Conservation (phyloP, 2,797 vertebrate genomes). For the Aselliscus stoliczkanus region DNA sequence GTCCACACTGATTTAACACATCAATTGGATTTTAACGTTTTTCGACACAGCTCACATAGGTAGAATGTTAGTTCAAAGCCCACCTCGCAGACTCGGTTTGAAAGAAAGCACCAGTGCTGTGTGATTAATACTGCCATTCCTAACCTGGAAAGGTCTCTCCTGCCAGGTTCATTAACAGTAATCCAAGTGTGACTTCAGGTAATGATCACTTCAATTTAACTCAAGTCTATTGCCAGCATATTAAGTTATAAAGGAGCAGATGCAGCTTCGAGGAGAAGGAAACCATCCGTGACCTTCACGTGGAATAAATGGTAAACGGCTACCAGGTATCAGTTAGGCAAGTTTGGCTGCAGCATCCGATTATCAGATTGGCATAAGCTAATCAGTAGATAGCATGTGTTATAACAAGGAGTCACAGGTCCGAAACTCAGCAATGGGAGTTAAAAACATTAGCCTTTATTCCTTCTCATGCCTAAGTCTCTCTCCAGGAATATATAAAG, state of each 20-base stretch:
- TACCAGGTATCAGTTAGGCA: conserved; percentile 63
- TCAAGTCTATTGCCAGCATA: not conserved
- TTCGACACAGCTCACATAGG: not conserved
- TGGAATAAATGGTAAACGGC: conserved; percentile 57
- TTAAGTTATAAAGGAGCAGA: conserved; percentile 52
- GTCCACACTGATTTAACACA: not conserved
- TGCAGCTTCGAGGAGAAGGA: conserved; percentile 61
- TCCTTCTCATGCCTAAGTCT: not conserved
- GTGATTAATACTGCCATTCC: not conserved
- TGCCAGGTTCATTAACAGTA: not conserved
- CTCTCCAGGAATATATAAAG: not conserved
- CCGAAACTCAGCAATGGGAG: not conserved
- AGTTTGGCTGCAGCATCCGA: conserved; percentile 30
- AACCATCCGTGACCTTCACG: conserved; percentile 63
- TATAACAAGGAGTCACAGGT: not conserved
- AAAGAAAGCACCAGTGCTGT: not conserved
- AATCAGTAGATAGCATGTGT: not conserved
- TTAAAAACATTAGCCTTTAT: not conserved
- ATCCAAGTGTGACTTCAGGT: not conserved
- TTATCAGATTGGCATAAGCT: too few species aligned
- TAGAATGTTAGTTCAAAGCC: not conserved
- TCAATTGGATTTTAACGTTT: not conserved
- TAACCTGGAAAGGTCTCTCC: not conserved
- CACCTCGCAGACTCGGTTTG: not conserved
- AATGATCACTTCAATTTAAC: conserved; percentile 45